phyloP scores from a whole-genome alignment of 2,113 vertebrate species.

The Odontophorus gujanensis region DNA sequence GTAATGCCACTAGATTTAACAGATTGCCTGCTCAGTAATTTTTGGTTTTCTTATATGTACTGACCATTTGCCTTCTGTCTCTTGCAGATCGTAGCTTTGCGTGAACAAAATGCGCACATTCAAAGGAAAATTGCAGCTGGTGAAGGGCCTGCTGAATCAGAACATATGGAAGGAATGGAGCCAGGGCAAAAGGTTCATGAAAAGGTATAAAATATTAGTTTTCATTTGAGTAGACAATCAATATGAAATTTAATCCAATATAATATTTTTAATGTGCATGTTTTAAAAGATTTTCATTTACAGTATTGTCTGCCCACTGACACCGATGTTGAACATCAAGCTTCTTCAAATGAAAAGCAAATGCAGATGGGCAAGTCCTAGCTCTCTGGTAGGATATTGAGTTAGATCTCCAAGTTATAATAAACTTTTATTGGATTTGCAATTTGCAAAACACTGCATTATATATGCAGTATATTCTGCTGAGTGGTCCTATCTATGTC shows the following conservation, averaged over 20 bases:
- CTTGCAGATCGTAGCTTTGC: conserved; percentile 93
- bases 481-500: fast-evolving
- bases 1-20: neutral
- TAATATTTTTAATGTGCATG: neutral
- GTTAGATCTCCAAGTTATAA: neutral
- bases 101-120: conserved; percentile 97
- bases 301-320: neutral
- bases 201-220: conserved; percentile 82
- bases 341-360: neutral
- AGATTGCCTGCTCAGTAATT: neutral
- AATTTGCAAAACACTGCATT: neutral
- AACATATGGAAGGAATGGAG: conserved; percentile 89
- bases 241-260: neutral
- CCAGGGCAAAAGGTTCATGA: conserved; percentile 91
- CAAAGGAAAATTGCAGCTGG: conserved; percentile 95
- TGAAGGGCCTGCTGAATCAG: conserved; percentile 85
- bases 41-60: neutral
- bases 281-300: neutral
- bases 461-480: neutral
- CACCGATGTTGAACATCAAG: neutral
- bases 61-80: conserved; percentile 32
- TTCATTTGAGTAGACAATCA: neutral
- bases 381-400: neutral
- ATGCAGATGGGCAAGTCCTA: neutral
- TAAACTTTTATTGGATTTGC: neutral